A percentile compares a stretch with the other conserved stretches of the same genome.
These are phyloP conservation scores for Passer montanus DNA, from an alignment of 2,113 vertebrate genomes.

Conservation along the genomic window DNA sequence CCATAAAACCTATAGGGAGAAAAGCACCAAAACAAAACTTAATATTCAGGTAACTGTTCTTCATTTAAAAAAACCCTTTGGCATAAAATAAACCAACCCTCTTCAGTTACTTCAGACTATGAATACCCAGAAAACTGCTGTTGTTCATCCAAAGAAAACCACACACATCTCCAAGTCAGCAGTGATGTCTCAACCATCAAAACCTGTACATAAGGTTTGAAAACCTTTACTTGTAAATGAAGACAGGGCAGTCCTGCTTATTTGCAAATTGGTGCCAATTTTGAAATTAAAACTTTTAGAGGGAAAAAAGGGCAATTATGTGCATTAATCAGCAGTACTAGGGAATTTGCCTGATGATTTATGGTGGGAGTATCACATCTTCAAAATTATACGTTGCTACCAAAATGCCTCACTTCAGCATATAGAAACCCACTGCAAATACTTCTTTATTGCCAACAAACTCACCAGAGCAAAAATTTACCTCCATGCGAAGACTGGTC, in stretches of 20 bases:
- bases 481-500: background rate
- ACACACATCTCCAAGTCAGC: background rate
- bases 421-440: background rate
- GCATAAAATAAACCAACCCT: background rate
- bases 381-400: background rate
- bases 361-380: background rate
- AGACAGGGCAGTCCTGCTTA: background rate
- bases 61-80: background rate
- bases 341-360: background rate
- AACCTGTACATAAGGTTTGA: background rate
- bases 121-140: background rate
- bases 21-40: conserved; percentile 1
- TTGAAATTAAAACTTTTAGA: background rate
- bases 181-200: background rate
- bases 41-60: background rate
- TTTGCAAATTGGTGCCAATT: background rate
- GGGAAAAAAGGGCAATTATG: background rate
- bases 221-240: background rate
- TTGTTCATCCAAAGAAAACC: background rate
- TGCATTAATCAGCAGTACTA: background rate
- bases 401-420: background rate
- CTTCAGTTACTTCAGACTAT: background rate
- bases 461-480: background rate
- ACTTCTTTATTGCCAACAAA: background rate
- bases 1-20: conserved; percentile 83